These are phyloP conservation scores for Lasioglossum baleicum DNA, from an alignment of 1,140 invertebrate genomes.

Conservation along the genomic window DNA sequence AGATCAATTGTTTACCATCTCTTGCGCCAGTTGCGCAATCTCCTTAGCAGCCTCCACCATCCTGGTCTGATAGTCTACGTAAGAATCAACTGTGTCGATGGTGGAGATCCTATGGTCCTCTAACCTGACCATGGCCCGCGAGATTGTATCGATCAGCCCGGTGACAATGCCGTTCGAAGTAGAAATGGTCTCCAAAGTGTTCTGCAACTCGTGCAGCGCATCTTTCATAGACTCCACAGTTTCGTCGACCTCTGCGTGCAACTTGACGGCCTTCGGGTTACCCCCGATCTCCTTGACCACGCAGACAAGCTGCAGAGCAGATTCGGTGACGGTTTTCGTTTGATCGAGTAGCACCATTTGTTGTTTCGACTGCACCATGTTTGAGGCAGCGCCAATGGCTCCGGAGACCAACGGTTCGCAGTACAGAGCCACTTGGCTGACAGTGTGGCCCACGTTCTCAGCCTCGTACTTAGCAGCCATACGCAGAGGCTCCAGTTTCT, in stretches of 20 bases:
- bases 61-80: constrained; percentile 97
- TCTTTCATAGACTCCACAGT: constrained; percentile 88
- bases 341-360: constrained; percentile 95
- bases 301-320: constrained; percentile 90
- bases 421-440: constrained; percentile 90
- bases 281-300: constrained; percentile 94
- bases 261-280: constrained; percentile 91
- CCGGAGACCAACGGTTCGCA: constrained; percentile 92
- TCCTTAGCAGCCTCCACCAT: constrained; percentile 97
- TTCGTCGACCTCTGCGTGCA: constrained; percentile 92
- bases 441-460: constrained; percentile 94
- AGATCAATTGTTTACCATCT: constrained; percentile 88
- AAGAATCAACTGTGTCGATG: constrained; percentile 83
- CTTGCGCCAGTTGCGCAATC: constrained; percentile 94
- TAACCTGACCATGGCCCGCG: constrained; percentile 90
- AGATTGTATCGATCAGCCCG: constrained; percentile 94
- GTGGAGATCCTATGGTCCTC: constrained; percentile 83
- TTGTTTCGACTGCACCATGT: constrained; percentile 93
- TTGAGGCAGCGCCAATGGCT: constrained; percentile 92
- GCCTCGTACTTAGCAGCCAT: constrained; percentile 93
- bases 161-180: constrained; percentile 92
- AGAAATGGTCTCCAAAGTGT: constrained; percentile 90
- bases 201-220: constrained; percentile 90
- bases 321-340: constrained; percentile 96
- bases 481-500: constrained; percentile 90